Evolutionary conservation across 23 tunicate genomes (phyloP).

Genomic region (Halocynthia roretzi): DNA sequence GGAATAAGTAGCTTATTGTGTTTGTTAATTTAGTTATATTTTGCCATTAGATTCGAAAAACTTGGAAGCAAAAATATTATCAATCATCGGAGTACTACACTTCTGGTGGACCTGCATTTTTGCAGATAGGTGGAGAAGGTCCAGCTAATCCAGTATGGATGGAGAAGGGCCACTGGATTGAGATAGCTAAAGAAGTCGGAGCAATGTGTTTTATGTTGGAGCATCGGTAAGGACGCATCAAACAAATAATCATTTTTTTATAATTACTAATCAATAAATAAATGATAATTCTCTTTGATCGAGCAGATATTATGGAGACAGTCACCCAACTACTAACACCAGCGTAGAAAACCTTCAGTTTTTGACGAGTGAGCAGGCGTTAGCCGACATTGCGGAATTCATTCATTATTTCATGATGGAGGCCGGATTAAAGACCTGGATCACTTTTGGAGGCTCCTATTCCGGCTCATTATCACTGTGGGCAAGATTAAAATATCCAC

Average conservation of each 20-base stretch:
- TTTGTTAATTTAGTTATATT: not conserved
- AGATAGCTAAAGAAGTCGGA: slow-evolving; percentile 54
- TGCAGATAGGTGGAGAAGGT: slow-evolving; percentile 80
- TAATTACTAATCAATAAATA: not conserved
- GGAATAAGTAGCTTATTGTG: not conserved
- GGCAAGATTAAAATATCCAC: slow-evolving; percentile 81
- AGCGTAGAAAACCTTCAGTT: slow-evolving; percentile 33
- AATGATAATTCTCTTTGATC: no score
- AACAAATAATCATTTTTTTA: not conserved
- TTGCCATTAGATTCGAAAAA: slow-evolving; percentile 5
- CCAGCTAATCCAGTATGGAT: slow-evolving; percentile 68
- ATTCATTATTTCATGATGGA: slow-evolving; percentile 33
- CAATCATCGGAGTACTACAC: slow-evolving; percentile 4
- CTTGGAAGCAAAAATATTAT: slow-evolving; percentile 59
- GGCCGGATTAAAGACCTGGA: slow-evolving; percentile 48
- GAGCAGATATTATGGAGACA: slow-evolving; percentile 51
- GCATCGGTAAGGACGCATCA: slow-evolving; percentile 33
- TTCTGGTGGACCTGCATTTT: slow-evolving; percentile 66
- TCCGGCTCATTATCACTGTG: slow-evolving; percentile 78
- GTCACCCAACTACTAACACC: slow-evolving; percentile 74
- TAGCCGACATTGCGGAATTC: slow-evolving; percentile 68
- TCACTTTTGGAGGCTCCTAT: slow-evolving; percentile 85
- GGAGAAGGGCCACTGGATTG: slow-evolving; percentile 77
- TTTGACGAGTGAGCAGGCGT: slow-evolving; percentile 82
- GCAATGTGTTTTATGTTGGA: slow-evolving; percentile 61